Percentiles rank a stretch among this genome's conserved stretches.
Conservation (phyloP, 2,113 vertebrate genomes). For the Bujurquina vittata region DNA sequence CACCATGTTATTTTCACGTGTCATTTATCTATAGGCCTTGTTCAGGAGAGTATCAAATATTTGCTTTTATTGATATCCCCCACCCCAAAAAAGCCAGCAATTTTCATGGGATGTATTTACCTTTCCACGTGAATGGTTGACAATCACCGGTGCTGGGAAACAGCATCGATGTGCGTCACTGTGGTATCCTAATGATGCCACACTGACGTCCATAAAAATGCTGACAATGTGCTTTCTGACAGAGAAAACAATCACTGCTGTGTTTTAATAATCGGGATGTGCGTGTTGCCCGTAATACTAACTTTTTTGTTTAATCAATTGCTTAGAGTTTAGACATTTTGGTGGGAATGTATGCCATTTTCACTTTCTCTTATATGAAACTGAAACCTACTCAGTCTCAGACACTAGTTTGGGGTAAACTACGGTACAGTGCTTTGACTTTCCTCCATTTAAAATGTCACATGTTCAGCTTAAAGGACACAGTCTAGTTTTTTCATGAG, state of each 20-base stretch:
- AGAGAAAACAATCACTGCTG: background rate
- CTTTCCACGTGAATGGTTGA: background rate
- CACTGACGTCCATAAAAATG: background rate
- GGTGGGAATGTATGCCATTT: background rate
- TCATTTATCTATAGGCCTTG: background rate
- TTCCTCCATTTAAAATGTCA: background rate
- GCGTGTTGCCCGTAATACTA: background rate
- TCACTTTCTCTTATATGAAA: slow-evolving; percentile 6
- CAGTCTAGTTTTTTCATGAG: background rate
- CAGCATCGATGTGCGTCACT: background rate
- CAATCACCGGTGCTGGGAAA: background rate
- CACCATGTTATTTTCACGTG: background rate
- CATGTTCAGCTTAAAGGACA: background rate
- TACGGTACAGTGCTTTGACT: background rate
- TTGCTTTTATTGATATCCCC: background rate
- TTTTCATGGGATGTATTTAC: background rate
- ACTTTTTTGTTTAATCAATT: background rate
- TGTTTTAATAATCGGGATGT: background rate
- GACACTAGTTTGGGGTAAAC: background rate
- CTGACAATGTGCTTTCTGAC: background rate
- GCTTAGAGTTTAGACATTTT: background rate
- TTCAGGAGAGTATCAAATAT: background rate
- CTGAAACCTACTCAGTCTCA: background rate
- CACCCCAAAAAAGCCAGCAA: background rate
- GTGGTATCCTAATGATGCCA: background rate